phyloP scores from a whole-genome alignment of 2,113 vertebrate genomes.

The Actinemys pallida region DNA sequence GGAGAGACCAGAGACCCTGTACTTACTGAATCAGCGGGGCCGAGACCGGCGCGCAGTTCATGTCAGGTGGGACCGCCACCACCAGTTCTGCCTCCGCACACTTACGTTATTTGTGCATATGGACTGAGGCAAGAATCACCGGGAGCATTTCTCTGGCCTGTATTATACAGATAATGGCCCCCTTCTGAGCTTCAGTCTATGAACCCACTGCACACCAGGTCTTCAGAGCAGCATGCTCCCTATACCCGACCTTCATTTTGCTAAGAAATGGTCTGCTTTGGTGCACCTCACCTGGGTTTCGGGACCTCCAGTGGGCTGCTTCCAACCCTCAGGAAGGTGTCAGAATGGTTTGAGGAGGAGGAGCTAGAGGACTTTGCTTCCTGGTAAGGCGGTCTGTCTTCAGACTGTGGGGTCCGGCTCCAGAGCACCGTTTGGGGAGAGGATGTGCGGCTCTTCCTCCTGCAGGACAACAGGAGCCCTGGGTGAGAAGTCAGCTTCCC shows the following conservation, averaged over 20 bases:
- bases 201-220: neutral
- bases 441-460: slow-evolving; percentile 89
- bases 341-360: slow-evolving; percentile 95
- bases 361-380: slow-evolving; percentile 94
- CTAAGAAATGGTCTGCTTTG: neutral
- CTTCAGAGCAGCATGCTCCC: neutral
- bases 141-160: neutral
- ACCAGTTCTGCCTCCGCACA: neutral
- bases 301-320: slow-evolving; percentile 97
- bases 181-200: neutral
- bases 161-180: neutral
- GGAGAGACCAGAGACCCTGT: neutral
- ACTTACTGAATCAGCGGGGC: neutral
- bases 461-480: slow-evolving; percentile 42
- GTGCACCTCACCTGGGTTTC: slow-evolving; percentile 86
- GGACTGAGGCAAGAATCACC: neutral
- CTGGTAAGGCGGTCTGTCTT: slow-evolving; percentile 84
- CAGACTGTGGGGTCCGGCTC: slow-evolving; percentile 82
- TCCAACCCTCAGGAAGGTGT: slow-evolving; percentile 86
- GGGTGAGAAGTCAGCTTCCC: slow-evolving; percentile 25
- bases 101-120: neutral
- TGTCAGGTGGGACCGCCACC: neutral
- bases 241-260: neutral
- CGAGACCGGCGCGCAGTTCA: neutral
- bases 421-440: slow-evolving; percentile 90